phyloP scores from a whole-genome alignment of 2,113 vertebrate genomes.

The Hydrochoerus hydrochaeris region DNA sequence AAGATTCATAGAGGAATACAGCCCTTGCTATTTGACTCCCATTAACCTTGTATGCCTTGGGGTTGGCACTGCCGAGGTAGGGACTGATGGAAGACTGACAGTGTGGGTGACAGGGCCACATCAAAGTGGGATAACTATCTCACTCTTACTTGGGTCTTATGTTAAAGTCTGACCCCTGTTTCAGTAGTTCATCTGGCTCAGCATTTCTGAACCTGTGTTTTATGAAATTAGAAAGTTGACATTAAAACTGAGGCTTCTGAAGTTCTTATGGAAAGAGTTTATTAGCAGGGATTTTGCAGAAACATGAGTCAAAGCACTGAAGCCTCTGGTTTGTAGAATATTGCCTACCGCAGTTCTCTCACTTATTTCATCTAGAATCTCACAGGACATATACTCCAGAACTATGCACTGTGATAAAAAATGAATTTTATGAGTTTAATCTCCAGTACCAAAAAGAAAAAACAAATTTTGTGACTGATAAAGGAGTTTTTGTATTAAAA shows the following conservation, averaged over 20 bases:
- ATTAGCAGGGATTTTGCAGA: neutral
- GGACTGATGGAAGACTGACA: neutral
- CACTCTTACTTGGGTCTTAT: neutral
- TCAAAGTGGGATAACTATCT: neutral
- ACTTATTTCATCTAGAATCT: neutral
- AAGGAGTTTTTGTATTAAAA: neutral
- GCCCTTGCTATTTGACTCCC: conserved; percentile 73
- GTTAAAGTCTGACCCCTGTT: neutral
- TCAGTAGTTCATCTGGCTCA: neutral
- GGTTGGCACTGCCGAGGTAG: conserved; percentile 55
- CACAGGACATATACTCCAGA: neutral
- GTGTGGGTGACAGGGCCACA: neutral
- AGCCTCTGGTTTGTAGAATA: neutral
- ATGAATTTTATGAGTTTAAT: neutral
- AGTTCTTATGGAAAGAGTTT: neutral
- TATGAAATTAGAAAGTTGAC: neutral
- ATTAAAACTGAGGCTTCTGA: neutral
- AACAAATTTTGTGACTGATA: neutral
- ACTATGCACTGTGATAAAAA: neutral
- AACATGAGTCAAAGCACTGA: neutral
- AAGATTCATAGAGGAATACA: conserved; percentile 71
- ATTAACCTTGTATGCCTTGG: conserved; percentile 43
- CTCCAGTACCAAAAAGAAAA: no score
- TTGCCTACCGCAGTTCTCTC: neutral
- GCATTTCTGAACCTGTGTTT: neutral